A percentile compares a stretch with the other conserved stretches of the same genome.
Conservation (phyloP, 1,140 invertebrate genomes). For the Epicauta chinensis region DNA sequence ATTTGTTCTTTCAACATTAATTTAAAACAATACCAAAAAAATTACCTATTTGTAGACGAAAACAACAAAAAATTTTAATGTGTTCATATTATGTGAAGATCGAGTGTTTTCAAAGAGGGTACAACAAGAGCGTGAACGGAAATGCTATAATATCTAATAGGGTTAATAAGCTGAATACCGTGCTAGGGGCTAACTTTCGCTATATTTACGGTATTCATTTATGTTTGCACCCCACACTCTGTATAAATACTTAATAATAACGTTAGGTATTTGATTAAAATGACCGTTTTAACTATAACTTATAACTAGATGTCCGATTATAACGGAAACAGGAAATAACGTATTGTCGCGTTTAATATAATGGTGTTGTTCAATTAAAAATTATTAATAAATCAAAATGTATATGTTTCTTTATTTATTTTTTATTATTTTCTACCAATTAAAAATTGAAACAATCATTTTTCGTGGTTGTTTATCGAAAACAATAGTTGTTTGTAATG, state of each 20-base stretch:
- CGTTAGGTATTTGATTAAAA: conserved; percentile 9
- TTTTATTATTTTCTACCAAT: too few relatives aligned
- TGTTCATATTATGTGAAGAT: not conserved
- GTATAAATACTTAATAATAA: conserved; percentile 16
- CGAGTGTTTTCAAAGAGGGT: conserved; percentile 3
- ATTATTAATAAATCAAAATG: too few relatives aligned
- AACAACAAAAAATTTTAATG: conserved; percentile 3
- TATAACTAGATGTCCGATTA: too few relatives aligned
- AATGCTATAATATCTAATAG: conserved; percentile 16
- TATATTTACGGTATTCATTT: conserved; percentile 17
- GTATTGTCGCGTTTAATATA: too few relatives aligned
- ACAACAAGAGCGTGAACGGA: conserved; percentile 8
- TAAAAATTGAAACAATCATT: too few relatives aligned
- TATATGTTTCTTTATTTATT: too few relatives aligned
- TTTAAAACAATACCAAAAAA: not conserved
- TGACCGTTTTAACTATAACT: not conserved
- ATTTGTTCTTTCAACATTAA: conserved; percentile 9
- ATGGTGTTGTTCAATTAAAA: too few relatives aligned
- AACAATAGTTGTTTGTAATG: conserved; percentile 3
- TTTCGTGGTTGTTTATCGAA: not conserved
- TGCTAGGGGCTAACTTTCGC: conserved; percentile 8
- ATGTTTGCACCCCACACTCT: conserved; percentile 7
- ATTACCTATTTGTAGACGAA: not conserved
- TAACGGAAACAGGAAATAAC: too few relatives aligned
- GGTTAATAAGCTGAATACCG: conserved; percentile 19